A percentile compares a stretch with the other conserved stretches of the same genome.
phyloP scores from a whole-genome alignment of 2,888 invertebrate species.

The Leptogaster cylindrica region DNA sequence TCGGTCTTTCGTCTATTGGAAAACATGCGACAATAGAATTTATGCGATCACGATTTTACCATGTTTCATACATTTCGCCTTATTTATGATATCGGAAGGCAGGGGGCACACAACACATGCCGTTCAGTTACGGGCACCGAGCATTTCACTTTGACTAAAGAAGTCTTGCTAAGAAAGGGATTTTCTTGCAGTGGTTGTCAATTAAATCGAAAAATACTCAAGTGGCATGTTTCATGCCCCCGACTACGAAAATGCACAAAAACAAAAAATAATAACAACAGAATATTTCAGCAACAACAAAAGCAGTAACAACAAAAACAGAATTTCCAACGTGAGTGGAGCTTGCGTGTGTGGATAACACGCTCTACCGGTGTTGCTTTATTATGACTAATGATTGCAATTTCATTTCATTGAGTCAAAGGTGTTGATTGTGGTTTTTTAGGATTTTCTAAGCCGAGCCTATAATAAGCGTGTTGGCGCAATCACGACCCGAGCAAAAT shows the following conservation, averaged over 20 bases:
- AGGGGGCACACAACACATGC: constrained; percentile 45
- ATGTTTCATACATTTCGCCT: constrained; percentile 52
- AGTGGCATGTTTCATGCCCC: constrained; percentile 12
- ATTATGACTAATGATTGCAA: constrained; percentile 28
- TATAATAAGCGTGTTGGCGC: too few species aligned
- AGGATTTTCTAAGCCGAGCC: too few species aligned
- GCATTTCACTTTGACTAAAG: constrained; percentile 5
- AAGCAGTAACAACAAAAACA: not conserved
- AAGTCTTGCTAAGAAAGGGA: constrained; percentile 24
- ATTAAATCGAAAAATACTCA: constrained; percentile 34
- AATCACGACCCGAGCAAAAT: too few species aligned
- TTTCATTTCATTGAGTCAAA: constrained; percentile 21
- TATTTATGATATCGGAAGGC: constrained; percentile 50
- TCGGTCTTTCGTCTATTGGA: constrained; percentile 45
- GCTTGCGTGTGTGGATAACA: not conserved
- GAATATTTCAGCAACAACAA: too few species aligned
- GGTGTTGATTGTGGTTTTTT: constrained; percentile 19
- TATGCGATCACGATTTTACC: constrained; percentile 52
- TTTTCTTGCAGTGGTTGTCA: constrained; percentile 23
- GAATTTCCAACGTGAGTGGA: constrained; percentile 2
- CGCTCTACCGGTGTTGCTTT: not conserved
- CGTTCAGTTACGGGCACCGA: constrained; percentile 34
- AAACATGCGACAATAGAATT: constrained; percentile 52
- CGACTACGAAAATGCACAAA: not conserved
- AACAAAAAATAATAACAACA: not conserved